These are phyloP conservation scores for Hippocampus comes DNA, from an alignment of 2,113 vertebrate species.

Conservation along the genomic window DNA sequence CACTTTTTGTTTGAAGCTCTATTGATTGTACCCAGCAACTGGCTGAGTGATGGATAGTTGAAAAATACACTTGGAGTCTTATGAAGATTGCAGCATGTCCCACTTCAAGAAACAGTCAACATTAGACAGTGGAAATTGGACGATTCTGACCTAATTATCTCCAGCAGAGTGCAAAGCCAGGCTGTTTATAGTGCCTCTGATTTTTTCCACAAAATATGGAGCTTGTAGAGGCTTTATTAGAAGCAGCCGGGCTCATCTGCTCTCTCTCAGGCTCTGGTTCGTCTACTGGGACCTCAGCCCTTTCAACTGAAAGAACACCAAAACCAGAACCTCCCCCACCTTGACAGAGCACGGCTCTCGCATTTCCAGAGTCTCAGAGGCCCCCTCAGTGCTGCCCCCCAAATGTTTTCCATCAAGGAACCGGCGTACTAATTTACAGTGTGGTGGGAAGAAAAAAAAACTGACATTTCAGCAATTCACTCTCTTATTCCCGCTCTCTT, in stretches of 20 bases:
- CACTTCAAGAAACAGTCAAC: slow-evolving; percentile 23
- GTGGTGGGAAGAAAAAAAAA: slow-evolving; percentile 52
- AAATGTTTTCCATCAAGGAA: slow-evolving; percentile 63
- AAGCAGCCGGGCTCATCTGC: slow-evolving; percentile 44
- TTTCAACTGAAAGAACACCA: slow-evolving; percentile 50
- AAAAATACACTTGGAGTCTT: neutral
- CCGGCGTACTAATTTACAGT: slow-evolving; percentile 58
- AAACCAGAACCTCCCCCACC: slow-evolving; percentile 13
- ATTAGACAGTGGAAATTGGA: slow-evolving; percentile 45
- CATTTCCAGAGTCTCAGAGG: slow-evolving; percentile 34
- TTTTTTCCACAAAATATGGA: slow-evolving; percentile 31
- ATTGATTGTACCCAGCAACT: neutral
- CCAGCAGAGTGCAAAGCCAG: slow-evolving; percentile 29
- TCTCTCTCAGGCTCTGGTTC: slow-evolving; percentile 31
- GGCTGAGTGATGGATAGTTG: neutral
- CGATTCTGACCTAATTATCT: slow-evolving; percentile 54
- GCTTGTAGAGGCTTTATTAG: slow-evolving; percentile 34
- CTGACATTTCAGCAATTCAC: slow-evolving; percentile 48
- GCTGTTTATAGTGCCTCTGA: slow-evolving; percentile 19
- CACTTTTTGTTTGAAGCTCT: neutral
- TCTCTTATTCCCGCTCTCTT: slow-evolving; percentile 11
- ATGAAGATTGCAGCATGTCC: slow-evolving; percentile 8
- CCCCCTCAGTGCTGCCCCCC: slow-evolving; percentile 30
- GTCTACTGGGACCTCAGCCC: slow-evolving; percentile 23
- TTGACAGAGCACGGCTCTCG: slow-evolving; percentile 27